Evolutionary conservation across 2,888 invertebrate species (phyloP), one percentile per base, ranked within the genome.

Genomic region (Acronicta aceris): DNA sequence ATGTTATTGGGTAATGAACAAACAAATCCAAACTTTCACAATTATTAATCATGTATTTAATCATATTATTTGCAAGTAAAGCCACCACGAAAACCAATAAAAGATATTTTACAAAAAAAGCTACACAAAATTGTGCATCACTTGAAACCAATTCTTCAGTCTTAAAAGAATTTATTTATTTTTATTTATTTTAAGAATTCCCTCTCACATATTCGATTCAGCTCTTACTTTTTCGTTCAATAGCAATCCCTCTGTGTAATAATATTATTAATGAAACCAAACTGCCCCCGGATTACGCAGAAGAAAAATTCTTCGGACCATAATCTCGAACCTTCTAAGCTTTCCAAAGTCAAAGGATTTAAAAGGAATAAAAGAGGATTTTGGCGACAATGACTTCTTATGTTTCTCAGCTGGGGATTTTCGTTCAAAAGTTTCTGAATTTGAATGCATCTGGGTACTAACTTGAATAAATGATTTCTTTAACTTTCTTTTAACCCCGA

Each of bases 291-390:
- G n/a, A 43, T 43, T 54, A 16, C 13, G 1, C n/a, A 4, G 5
- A 51, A 53, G 12, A 36, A 42, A 51, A 12, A 15, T 2, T 49
- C 17, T 38, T 30, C 7, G 0, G 17, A 60, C 36, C 48, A 43
- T 55, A 60, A 62, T 53, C 17, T 41, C 15, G 9, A 17, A 53
- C 15, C 2, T 46, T 9, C n/a, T 47, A 38, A 55, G 8, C 43
- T 25, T 30, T 38, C 12, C 36, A 49, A 64, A 69, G 21, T 36
- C 30, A 25, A 51, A 38, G 50, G 33, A 49, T 43, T 68, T 68
- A 27, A 63, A 54, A 45, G 36, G 30, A 41, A 64, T 58, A 51
- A 63, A 17, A 41, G 9, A 1, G 36, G 58, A 55, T 64, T 59
- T 27, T 9, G 2, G 6, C 38, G 30, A 33, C 30, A 9, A 51